Conservation (phyloP, 2,113 vertebrate genomes). For the Nycticorax nycticorax region DNA sequence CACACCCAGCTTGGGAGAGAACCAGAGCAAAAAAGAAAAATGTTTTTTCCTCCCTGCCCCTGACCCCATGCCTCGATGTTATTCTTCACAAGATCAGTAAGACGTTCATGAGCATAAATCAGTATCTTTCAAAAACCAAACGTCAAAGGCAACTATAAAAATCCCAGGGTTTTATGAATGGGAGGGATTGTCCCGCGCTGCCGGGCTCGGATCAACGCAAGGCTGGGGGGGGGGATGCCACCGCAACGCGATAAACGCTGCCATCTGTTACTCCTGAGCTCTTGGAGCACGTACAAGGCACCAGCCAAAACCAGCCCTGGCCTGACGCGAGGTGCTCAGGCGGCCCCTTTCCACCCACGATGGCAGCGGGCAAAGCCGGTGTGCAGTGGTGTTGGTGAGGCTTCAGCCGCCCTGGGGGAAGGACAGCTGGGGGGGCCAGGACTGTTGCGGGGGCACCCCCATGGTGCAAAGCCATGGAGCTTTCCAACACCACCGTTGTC, state of each 20-base stretch:
- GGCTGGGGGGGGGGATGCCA: background rate
- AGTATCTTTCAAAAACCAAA: background rate
- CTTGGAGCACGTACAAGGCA: background rate
- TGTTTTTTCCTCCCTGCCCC: background rate
- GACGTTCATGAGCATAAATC: background rate
- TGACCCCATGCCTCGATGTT: background rate
- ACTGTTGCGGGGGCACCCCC: background rate
- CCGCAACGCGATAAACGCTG: background rate
- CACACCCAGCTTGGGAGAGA: background rate
- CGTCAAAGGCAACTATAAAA: background rate
- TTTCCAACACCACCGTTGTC: accelerated
- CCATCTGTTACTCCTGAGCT: conserved; percentile 35
- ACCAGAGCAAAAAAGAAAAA: conserved; percentile 20
- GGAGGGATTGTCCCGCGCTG: background rate
- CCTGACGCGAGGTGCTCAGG: accelerated
- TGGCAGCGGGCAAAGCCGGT: accelerated
- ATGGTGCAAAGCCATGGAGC: background rate
- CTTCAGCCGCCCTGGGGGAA: accelerated
- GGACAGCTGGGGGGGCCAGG: accelerated
- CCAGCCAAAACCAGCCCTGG: background rate
- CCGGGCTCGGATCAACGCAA: background rate
- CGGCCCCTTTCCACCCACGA: accelerated
- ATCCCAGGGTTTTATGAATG: conserved; percentile 49
- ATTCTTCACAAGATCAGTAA: conserved; percentile 12
- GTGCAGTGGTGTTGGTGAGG: accelerated